These are phyloP conservation scores for Tadarida brasiliensis DNA, from an alignment of 2,797 vertebrate species.

Conservation along the genomic window DNA sequence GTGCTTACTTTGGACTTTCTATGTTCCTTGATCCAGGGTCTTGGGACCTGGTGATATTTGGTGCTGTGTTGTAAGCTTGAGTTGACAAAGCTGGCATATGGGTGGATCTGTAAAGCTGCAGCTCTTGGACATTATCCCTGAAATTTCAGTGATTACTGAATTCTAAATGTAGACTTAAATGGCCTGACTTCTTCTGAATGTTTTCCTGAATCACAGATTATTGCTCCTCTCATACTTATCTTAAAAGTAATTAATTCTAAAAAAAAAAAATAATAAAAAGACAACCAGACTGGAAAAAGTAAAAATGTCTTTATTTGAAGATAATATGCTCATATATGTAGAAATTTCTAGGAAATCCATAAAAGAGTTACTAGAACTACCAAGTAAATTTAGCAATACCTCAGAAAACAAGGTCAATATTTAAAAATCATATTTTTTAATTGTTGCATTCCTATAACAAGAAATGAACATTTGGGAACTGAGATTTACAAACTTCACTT, in stretches of 20 bases:
- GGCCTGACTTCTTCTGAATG: neutral
- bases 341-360: too few relatives aligned
- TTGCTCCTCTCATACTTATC: neutral
- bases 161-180: neutral
- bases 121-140: neutral
- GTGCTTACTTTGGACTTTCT: neutral
- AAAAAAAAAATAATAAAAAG: neutral
- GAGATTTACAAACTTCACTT: neutral
- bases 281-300: too few relatives aligned
- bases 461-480: neutral
- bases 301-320: too few relatives aligned
- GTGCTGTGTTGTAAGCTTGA: neutral
- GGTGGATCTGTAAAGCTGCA: neutral
- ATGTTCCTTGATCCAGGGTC: neutral
- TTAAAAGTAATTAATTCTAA: conserved; percentile 26
- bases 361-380: neutral
- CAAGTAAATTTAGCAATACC: neutral
- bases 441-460: neutral
- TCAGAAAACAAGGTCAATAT: neutral
- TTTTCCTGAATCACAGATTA: neutral
- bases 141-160: neutral
- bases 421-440: neutral
- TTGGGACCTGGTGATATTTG: neutral
- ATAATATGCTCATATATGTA: too few relatives aligned
- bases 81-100: neutral